phyloP scores from a whole-genome alignment of 2,113 vertebrate genomes.

The Cathartes aura region DNA sequence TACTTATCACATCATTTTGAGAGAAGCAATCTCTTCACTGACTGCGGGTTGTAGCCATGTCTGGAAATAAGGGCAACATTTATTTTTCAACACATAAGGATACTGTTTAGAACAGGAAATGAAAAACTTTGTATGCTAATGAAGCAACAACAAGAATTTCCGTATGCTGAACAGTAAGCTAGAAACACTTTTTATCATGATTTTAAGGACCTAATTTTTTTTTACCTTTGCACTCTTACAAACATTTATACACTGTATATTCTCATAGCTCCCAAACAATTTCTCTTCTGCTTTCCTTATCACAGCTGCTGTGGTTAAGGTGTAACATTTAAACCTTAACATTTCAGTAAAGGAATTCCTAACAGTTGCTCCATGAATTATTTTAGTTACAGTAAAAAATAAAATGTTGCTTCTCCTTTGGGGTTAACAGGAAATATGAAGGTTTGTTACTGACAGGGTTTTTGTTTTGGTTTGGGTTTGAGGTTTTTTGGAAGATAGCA shows the following conservation, averaged over 20 bases:
- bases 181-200: neutral
- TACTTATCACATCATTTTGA: neutral
- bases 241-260: neutral
- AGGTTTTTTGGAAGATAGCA: neutral
- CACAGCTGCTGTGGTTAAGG: neutral
- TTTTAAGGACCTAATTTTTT: neutral
- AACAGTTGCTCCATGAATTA: neutral
- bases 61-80: neutral
- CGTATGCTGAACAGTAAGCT: neutral
- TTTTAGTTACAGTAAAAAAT: neutral
- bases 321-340: neutral
- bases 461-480: neutral
- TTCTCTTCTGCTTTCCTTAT: neutral
- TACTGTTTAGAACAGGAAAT: neutral
- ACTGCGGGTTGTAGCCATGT: neutral
- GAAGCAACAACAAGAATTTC: neutral
- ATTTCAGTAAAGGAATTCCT: neutral
- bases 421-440: neutral
- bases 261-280: neutral
- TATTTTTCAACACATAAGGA: neutral
- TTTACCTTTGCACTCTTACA: neutral
- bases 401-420: neutral
- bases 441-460: neutral
- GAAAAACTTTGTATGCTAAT: neutral
- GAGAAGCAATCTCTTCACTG: neutral